phyloP scores from a whole-genome alignment of 2,113 vertebrate species.

The Entelurus aequoreus region DNA sequence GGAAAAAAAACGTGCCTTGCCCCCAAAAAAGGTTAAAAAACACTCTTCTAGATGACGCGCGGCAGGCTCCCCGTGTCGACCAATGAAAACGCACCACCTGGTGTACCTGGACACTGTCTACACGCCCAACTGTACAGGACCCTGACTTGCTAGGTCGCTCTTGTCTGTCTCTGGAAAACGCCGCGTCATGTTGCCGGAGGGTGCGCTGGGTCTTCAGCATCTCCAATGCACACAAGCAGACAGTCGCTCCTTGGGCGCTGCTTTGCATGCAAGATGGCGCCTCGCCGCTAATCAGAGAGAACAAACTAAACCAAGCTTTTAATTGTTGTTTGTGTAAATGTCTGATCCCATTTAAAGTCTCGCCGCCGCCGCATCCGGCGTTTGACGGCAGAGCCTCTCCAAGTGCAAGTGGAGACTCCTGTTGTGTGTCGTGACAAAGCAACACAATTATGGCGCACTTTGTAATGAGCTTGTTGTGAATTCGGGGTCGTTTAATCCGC shows the following conservation, averaged over 20 bases:
- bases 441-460: constrained; percentile 31
- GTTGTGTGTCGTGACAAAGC: constrained; percentile 17
- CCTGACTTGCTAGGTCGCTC: constrained; percentile 26
- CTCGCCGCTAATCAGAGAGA: constrained; percentile 66
- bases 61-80: constrained; percentile 37
- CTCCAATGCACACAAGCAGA: constrained; percentile 49
- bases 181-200: constrained; percentile 40
- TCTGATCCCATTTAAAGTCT: constrained; percentile 59
- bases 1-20: too few relatives aligned
- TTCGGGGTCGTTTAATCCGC: constrained; percentile 4
- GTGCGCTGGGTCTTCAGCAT: constrained; percentile 44
- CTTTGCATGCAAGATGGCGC: constrained; percentile 51
- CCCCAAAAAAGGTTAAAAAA: too few relatives aligned
- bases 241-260: constrained; percentile 45
- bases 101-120: constrained; percentile 43
- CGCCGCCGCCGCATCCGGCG: constrained; percentile 38
- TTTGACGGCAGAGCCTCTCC: constrained; percentile 31
- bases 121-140: constrained; percentile 15
- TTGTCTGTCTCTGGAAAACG: constrained; percentile 47
- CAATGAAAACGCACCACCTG: constrained; percentile 46
- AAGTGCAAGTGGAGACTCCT: constrained; percentile 35
- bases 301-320: constrained; percentile 73
- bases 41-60: constrained; percentile 38
- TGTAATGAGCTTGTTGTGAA: constrained; percentile 1
- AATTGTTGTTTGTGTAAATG: constrained; percentile 73